phyloP scores from a whole-genome alignment of 1,140 invertebrate genomes.

The Alviniconcha marisindica region DNA sequence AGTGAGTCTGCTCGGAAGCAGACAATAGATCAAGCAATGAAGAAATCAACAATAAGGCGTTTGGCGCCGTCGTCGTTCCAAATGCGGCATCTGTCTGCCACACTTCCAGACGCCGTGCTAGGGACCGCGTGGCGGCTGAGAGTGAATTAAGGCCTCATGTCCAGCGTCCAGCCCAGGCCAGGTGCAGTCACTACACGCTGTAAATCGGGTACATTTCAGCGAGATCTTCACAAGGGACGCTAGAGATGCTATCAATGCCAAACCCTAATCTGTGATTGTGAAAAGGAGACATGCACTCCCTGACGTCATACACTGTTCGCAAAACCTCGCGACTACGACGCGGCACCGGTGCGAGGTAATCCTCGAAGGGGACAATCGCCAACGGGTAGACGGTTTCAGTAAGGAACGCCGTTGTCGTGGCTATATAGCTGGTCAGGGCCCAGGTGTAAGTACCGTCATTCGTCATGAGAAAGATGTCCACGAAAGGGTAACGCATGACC shows the following conservation, averaged over 20 bases:
- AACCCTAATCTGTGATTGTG: not conserved
- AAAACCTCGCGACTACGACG: not conserved
- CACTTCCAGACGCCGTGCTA: too few species aligned
- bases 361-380: conserved; percentile 5
- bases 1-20: too few species aligned
- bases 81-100: too few species aligned
- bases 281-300: not conserved
- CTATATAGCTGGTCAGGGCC: conserved; percentile 6
- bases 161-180: too few species aligned
- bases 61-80: too few species aligned
- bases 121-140: too few species aligned
- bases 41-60: too few species aligned
- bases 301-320: not conserved
- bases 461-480: conserved; percentile 37
- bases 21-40: too few species aligned
- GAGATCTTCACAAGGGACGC: not conserved
- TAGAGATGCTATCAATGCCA: not conserved
- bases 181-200: not conserved
- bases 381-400: conserved; percentile 19
- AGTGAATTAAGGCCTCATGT: too few species aligned
- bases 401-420: not conserved
- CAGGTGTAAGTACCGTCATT: conserved; percentile 31
- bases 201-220: not conserved
- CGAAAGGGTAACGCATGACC: conserved; percentile 22
- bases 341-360: conserved; percentile 25